Base-by-base conservation (phyloP, 2,888 invertebrate genomes). In the Disparrhopalites patrizii region DNA sequence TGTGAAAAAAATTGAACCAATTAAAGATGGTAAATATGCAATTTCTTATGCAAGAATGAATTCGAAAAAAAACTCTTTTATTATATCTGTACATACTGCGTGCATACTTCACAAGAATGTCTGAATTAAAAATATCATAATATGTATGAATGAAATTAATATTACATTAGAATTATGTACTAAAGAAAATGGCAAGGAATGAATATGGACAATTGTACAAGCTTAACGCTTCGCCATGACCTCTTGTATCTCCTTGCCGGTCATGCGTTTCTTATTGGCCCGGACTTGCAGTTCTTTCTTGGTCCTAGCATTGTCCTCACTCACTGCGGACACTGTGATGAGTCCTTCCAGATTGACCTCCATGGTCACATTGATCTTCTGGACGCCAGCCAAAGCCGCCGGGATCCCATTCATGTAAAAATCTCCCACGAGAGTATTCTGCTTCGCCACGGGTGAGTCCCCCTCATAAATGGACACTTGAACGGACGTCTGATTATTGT, bases 361-460 rank as follows among this genome's bases (percentile, higher is more conserved):
- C 58, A 58, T 58, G 25, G 47, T 58, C 5, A 40, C 40, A 18
- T 30, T 40, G 13, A 58, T 20, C 7, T n/a, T 47, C 7, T 58
- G 27, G n/a, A 10, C 13, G 7, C 58, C 58, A 7, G 58, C 58
- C 27, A n/a, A 8, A 3, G 27, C 47, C 2, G 43, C 2, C 13
- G 58, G 58, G 28, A 58, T 58, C 2, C 58, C 58, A 43, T 58
- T 40, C 28, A 58, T 8, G 10, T 58, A 43, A 30, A 58, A 58
- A n/a, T 58, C 58, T n/a, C 58, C 58, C 10, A 58, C 47, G 7
- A 27, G 8, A n/a, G 15, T 43, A 30, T 58, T 58, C 13, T 43
- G n/a, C n/a, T 7, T 25, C 7, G 58, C 58, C 1, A 15, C 5
- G 7, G 28, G 28, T 7, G 40, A n/a, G 20, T 58, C 58, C 10